Conservation (phyloP, 2,888 invertebrate species). For the Coelogynopora nodosa region DNA sequence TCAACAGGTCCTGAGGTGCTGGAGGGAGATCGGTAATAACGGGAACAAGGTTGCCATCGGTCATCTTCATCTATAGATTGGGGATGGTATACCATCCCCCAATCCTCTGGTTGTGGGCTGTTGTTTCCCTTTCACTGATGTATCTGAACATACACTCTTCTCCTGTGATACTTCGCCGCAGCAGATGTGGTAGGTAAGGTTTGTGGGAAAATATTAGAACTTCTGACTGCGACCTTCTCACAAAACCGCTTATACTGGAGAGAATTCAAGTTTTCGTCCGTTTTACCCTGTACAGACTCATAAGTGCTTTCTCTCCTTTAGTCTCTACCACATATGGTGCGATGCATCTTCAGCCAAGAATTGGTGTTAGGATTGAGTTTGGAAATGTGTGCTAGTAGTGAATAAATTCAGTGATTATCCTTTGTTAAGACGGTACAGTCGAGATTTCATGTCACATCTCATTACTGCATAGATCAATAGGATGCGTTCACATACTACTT, state of each 20-base stretch:
- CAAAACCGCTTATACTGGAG: too few relatives aligned
- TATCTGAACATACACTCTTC: slow-evolving; percentile 1
- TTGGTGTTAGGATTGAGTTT: not conserved
- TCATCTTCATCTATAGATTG: too few relatives aligned
- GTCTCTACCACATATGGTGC: too few relatives aligned
- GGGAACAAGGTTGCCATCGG: slow-evolving; percentile 4
- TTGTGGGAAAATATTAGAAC: slow-evolving; percentile 21
- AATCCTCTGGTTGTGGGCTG: not conserved
- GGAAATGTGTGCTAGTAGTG: not conserved
- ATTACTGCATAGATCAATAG: not conserved
- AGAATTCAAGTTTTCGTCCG: too few relatives aligned
- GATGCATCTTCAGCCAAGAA: too few relatives aligned
- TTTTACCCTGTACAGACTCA: too few relatives aligned
- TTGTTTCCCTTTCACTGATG: not conserved
- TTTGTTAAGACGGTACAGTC: not conserved
- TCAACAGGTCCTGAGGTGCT: not conserved
- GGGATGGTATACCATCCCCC: too few relatives aligned
- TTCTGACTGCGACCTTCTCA: not conserved
- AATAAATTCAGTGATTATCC: not conserved
- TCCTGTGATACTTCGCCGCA: not conserved
- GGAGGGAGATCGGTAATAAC: not conserved
- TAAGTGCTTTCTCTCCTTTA: too few relatives aligned
- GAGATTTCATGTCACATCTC: not conserved
- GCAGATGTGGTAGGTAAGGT: slow-evolving; percentile 13
- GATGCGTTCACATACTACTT: not conserved